These are phyloP conservation scores for Trilocha varians DNA, from an alignment of 2,888 invertebrate genomes.

Conservation along the genomic window DNA sequence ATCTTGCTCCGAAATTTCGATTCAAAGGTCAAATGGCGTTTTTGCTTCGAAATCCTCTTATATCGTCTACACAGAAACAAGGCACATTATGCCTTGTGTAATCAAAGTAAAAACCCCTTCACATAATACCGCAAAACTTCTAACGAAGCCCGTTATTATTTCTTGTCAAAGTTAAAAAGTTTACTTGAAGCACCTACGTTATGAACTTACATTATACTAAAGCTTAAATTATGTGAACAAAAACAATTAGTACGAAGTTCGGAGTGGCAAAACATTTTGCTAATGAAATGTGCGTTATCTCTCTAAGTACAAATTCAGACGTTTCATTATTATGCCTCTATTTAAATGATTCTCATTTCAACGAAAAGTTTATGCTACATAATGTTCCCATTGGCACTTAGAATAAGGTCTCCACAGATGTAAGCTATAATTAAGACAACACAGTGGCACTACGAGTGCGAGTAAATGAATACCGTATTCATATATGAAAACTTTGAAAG, in stretches of 20 bases:
- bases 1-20: not conserved
- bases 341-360: slow-evolving; percentile 1
- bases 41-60: not conserved
- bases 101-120: not conserved
- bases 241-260: slow-evolving; percentile 4
- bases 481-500: too few species aligned
- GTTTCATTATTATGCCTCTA: not conserved
- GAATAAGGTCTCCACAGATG: too few species aligned
- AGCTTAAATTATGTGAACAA: slow-evolving; percentile 4
- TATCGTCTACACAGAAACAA: not conserved
- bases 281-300: not conserved
- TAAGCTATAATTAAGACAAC: too few species aligned
- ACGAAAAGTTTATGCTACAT: not conserved
- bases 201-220: slow-evolving; percentile 2
- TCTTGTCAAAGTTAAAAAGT: not conserved
- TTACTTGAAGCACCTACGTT: not conserved
- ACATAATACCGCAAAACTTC: not conserved
- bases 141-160: not conserved
- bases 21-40: not conserved
- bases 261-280: not conserved
- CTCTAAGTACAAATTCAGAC: not conserved
- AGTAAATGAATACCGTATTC: too few species aligned
- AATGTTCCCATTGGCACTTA: too few species aligned
- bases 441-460: too few species aligned
- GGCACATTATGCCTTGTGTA: not conserved